A percentile compares a stretch with the other conserved stretches of the same genome.
Evolutionary conservation across 2,113 vertebrate genomes (phyloP).

Genomic region (Psophia crepitans): DNA sequence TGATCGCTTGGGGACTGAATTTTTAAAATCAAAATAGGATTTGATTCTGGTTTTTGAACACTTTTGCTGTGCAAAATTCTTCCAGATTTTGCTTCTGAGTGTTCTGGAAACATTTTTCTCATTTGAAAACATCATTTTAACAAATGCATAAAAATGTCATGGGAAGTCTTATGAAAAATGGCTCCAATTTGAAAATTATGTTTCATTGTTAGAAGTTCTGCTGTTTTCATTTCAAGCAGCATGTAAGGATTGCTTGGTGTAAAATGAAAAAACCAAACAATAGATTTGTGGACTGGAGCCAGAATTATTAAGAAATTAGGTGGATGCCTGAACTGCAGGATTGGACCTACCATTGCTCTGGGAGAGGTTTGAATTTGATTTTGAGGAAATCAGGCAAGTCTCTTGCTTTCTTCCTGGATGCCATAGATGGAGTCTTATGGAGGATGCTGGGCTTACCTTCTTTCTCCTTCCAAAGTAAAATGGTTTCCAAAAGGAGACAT

Average conservation of each 20-base stretch:
- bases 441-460: not conserved
- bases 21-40: not conserved
- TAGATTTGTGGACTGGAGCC: slow-evolving; percentile 19
- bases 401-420: not conserved
- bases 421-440: not conserved
- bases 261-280: slow-evolving; percentile 16
- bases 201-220: not conserved
- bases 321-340: not conserved
- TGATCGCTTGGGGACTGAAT: not conserved
- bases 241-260: slow-evolving; percentile 42
- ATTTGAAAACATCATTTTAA: not conserved
- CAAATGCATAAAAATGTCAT: not conserved
- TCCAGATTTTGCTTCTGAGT: not conserved
- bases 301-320: slow-evolving; percentile 33
- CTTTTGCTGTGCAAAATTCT: not conserved
- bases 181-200: not conserved
- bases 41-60: not conserved
- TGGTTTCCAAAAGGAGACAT: not conserved
- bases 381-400: not conserved
- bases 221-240: slow-evolving; percentile 55
- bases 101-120: not conserved
- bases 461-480: not conserved
- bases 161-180: not conserved
- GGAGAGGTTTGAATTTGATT: not conserved
- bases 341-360: not conserved